Evolutionary conservation across 2,113 vertebrate species (phyloP).

Genomic region (pig (Sus scrofa)): T2T-Sscrofa CM000812.6:133786501-133787000

Average conservation of each 20-base stretch:
- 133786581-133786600: not conserved
- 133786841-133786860: constrained; percentile 48
- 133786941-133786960: not conserved
- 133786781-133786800: constrained; percentile 72
- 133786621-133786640: constrained; percentile 54
- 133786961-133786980: not conserved
- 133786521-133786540: constrained; percentile 32
- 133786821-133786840: constrained; percentile 56
- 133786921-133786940: not conserved
- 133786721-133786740: constrained; percentile 66
- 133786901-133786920: not conserved
- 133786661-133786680: constrained; percentile 52
- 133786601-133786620: not conserved
- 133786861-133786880: constrained; percentile 45
- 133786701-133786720: constrained; percentile 56
- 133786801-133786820: constrained; percentile 67
- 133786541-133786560: constrained; percentile 37
- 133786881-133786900: constrained; percentile 72
- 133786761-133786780: constrained; percentile 73
- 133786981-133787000: not conserved
- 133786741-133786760: constrained; percentile 70
- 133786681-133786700: constrained; percentile 66
- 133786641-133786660: constrained; percentile 67
- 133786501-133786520: constrained; percentile 59
- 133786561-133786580: not conserved